A percentile compares a stretch with the other conserved stretches of the same genome.
Evolutionary conservation across 2,888 invertebrate genomes (phyloP).

Genomic region (Rhaphigaster nebulosa): DNA sequence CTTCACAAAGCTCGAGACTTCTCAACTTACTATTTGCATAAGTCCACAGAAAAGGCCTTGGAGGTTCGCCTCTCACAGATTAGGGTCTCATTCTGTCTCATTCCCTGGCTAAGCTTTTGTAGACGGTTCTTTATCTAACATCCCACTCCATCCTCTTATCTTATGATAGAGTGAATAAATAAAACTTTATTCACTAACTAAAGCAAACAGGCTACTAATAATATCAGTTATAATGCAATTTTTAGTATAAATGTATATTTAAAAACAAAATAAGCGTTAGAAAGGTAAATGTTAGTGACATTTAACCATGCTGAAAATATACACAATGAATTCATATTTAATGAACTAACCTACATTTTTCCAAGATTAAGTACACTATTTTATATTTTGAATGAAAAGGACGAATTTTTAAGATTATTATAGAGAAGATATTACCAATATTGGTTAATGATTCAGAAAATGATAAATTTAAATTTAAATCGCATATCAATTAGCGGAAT

Average conservation of each 20-base stretch:
- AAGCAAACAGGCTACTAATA: background rate
- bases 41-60: background rate
- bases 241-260: background rate
- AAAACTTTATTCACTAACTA: background rate
- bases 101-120: background rate
- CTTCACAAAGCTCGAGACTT: background rate
- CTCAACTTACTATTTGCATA: constrained; percentile 35
- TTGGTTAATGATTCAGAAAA: too few relatives aligned
- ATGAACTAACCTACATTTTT: too few relatives aligned
- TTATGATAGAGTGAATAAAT: background rate
- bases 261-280: too few relatives aligned
- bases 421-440: too few relatives aligned
- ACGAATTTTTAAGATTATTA: too few relatives aligned
- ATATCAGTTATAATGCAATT: background rate
- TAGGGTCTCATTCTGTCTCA: background rate
- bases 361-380: too few relatives aligned
- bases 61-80: background rate
- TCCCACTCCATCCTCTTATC: background rate
- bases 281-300: too few relatives aligned
- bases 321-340: too few relatives aligned
- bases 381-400: too few relatives aligned
- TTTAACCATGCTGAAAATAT: too few relatives aligned
- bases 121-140: background rate
- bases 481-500: too few relatives aligned
- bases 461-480: too few relatives aligned